Percentiles rank a stretch among this genome's conserved stretches.
These are phyloP conservation scores for Chloropsis cyanopogon DNA, from an alignment of 2,113 vertebrate genomes.

Conservation along the genomic window DNA sequence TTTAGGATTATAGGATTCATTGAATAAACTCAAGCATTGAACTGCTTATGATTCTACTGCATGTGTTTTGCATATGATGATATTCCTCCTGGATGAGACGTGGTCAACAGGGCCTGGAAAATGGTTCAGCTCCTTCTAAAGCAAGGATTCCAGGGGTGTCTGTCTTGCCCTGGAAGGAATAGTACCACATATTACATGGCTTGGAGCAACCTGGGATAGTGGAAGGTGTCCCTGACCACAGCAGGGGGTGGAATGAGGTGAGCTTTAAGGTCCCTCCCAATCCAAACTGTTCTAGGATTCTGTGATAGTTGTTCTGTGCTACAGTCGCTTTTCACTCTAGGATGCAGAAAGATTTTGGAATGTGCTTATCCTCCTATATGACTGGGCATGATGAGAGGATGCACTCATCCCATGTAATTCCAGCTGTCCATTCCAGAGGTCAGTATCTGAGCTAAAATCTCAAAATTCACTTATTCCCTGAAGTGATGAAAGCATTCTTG, in stretches of 20 bases:
- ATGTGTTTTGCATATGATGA: neutral
- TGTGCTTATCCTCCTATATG: neutral
- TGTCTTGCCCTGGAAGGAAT: neutral
- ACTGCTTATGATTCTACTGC: neutral
- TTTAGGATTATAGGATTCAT: neutral
- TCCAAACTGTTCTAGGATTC: neutral
- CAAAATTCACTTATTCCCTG: neutral
- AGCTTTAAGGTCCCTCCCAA: neutral
- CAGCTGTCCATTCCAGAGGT: neutral
- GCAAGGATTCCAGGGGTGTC: neutral
- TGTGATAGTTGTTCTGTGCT: neutral
- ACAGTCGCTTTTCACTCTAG: neutral
- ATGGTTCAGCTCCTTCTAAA: neutral
- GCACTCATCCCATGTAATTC: neutral
- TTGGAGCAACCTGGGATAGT: neutral
- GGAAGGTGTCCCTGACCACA: neutral
- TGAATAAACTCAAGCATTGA: neutral
- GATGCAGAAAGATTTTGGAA: neutral
- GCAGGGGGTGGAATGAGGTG: neutral
- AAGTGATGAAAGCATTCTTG: neutral
- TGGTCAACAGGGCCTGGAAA: neutral
- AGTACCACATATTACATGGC: neutral
- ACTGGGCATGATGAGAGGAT: fast-evolving
- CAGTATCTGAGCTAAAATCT: neutral
- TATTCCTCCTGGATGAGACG: neutral